phyloP scores from a whole-genome alignment of 2,797 vertebrate species.

The Cryptoprocta ferox region DNA sequence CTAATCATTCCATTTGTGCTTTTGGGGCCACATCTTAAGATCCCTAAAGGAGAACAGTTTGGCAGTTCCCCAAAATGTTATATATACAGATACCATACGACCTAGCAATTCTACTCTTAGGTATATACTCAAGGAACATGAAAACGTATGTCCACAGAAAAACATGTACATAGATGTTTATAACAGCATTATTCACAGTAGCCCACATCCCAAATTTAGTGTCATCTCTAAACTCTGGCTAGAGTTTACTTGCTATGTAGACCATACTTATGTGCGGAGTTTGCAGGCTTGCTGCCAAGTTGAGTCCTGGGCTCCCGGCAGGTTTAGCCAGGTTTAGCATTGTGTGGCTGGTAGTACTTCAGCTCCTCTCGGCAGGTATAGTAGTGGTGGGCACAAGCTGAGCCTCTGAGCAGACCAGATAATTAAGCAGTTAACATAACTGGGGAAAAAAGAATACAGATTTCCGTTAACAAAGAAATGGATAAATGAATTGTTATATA shows the following conservation, averaged over 20 bases:
- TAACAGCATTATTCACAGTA: neutral
- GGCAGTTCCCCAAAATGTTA: neutral
- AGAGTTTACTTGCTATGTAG: neutral
- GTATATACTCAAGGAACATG: neutral
- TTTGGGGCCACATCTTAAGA: neutral
- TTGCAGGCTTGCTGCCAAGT: too few species aligned
- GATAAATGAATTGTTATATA: neutral
- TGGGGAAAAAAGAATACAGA: neutral
- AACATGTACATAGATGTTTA: neutral
- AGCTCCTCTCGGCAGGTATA: neutral
- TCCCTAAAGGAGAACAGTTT: neutral
- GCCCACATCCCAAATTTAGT: neutral
- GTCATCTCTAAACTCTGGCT: neutral
- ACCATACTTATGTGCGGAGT: neutral
- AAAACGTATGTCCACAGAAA: neutral
- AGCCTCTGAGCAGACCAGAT: constrained; percentile 59
- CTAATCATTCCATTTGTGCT: neutral
- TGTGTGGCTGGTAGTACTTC: neutral
- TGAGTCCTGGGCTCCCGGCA: neutral
- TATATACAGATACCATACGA: neutral
- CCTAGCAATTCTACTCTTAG: neutral
- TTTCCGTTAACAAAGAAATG: neutral
- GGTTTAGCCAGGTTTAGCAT: neutral
- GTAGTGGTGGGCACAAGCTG: too few species aligned
- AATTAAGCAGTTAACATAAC: constrained; percentile 72